Base-by-base conservation (phyloP, 1,140 invertebrate species). In the Pseudomyrmex sp. region DNA sequence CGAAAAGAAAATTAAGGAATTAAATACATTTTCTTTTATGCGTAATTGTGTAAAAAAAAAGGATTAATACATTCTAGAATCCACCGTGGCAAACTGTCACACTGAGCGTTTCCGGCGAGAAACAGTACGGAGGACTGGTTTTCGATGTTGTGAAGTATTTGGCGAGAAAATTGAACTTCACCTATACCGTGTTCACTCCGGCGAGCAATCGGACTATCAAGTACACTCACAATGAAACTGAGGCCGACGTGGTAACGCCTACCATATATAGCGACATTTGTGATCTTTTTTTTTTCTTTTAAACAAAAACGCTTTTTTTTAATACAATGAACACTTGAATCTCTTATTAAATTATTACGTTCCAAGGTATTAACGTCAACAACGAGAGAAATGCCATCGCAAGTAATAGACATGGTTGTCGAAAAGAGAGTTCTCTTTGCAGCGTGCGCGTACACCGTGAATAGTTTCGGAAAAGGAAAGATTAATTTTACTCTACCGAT, bases 401-500 rank as follows among this genome's bases (percentile, higher is more conserved):
- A 85, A 1, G 90, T 95, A 52, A 61, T 95, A 0, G 91, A 95
- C 15, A 86, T 95, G 74, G 87, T 95, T 23, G 91, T 87, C 20
- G 90, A 91, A 10, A 94, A 93, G 35, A 93, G 96, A 91, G 96
- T 96, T 13, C 95, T 97, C 35, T 89, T 98, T 65, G 97, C 95
- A 7, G 97, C 97, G 9, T 96, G 96, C 77, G 97, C 96, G 15
- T 96, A 97, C 85, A 97, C 96, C 8, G 94, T 97, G 0, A 96
- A 96, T 13, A 95, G 96, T 66, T 93, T 95, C n/a, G 92, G 95
- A n/a, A 95, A 96, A 86, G 88, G 91, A 18, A 91, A 95, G 5
- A 95, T 98, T 9, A 98, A 98, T 92, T 98, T 97, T 91, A 98
- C 97, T 0, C 91, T 95, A 13, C 95, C 97, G 0, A 96, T 98